These are phyloP conservation scores for Dryobotodes eremita DNA, from an alignment of 2,888 invertebrate species.

Conservation along the genomic window DNA sequence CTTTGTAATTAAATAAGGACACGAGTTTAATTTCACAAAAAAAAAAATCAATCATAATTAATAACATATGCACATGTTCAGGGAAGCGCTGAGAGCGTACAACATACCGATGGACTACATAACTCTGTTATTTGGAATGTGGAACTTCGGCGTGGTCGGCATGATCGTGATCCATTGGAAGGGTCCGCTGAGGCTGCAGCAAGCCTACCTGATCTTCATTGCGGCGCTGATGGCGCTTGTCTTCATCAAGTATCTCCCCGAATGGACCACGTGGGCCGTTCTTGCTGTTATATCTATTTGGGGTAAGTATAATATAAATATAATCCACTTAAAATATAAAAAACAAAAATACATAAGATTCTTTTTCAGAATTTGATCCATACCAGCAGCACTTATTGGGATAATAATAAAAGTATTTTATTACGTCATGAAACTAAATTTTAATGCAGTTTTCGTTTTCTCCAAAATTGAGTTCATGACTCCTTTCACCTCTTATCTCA, in stretches of 20 bases:
- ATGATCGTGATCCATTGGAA: slow-evolving; percentile 99
- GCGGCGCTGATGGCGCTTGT: slow-evolving; percentile 99
- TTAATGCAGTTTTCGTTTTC: background rate
- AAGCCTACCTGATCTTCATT: slow-evolving; percentile 98
- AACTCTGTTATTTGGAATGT: slow-evolving; percentile 96
- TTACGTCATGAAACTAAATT: background rate
- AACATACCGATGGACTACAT: slow-evolving; percentile 99
- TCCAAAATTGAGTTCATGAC: background rate
- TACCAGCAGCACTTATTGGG: background rate
- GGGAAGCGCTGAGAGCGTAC: slow-evolving; percentile 97
- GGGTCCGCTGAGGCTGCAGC: slow-evolving; percentile 98
- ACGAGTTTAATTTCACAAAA: background rate
- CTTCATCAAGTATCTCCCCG: slow-evolving; percentile 99
- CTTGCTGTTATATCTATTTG: slow-evolving; percentile 99
- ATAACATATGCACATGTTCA: slow-evolving; percentile 74
- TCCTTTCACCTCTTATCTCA: background rate
- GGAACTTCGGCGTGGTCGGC: slow-evolving; percentile 99
- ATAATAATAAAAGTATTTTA: background rate
- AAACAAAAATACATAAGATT: background rate
- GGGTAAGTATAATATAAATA: slow-evolving; percentile 91
- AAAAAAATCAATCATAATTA: background rate
- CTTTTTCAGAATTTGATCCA: background rate
- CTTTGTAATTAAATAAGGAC: background rate
- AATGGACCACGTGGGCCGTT: slow-evolving; percentile 99
- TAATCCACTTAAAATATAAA: background rate